Base-by-base conservation (phyloP, 2,113 vertebrate species). In the Notothenia rossii region DNA sequence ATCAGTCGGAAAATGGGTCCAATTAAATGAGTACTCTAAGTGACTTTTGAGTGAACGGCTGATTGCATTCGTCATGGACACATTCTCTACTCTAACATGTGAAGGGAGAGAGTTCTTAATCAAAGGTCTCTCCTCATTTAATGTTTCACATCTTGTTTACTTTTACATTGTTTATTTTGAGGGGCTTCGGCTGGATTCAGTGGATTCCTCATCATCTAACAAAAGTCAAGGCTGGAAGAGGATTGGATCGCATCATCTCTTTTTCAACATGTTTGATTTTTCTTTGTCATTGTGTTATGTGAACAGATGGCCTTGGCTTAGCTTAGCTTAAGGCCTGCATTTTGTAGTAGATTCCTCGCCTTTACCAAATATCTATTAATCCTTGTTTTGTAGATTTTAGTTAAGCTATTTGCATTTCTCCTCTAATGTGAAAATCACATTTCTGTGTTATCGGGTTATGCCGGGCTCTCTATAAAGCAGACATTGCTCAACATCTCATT, bases 351-450 rank as follows among this genome's bases (percentile, higher is more conserved):
- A 84, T 84, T 87, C 82, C 74, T 89, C 15, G 62, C 69, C 90
- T 86, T 87, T 79, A 59, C 79, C 79, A 81, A 92, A 90, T 86
- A 88, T 93, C 76, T 89, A 88, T 92, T 93, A 94, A 94, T 93
- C 92, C 91, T 88, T 88, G 77, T 91, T 91, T 87, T 88, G 83
- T 92, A 93, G 93, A 93, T 93, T 92, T 91, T 90, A 87, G 90
- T 90, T 89, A 84, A 89, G 91, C 93, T 91, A 92, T 92, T 93
- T 93, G 85, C 91, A 91, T 92, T 91, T 88, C 79, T 93, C 90
- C 86, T 91, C 86, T 77, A 93, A 94, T 94, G 93, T 94, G 92
- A 93, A 92, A 94, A 91, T 89, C 86, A 89, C 86, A 92, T 94
- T 92, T 93, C 90, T 92, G 88, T 88, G 85, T 94, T 93, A 93